Conservation (phyloP, 2,113 vertebrate species). For the Limnothrissa miodon region DNA sequence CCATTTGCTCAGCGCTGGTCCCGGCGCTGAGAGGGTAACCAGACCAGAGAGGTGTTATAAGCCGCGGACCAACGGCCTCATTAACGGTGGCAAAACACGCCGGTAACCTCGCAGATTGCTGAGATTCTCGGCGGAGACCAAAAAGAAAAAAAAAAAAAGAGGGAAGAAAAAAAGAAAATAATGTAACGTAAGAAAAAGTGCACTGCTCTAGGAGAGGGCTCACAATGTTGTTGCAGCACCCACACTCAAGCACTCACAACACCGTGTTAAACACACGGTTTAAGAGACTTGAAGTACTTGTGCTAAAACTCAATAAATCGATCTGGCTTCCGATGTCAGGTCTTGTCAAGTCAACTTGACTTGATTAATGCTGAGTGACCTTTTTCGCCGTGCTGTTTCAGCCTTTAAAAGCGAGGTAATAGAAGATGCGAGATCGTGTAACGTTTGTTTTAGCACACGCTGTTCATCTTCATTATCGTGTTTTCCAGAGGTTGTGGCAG, state of each 20-base stretch:
- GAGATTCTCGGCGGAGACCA: background rate
- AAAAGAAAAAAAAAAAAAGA: background rate
- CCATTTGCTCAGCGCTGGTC: background rate
- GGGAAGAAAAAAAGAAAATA: too few relatives aligned
- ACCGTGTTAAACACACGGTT: background rate
- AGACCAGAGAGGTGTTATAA: slow-evolving; percentile 7
- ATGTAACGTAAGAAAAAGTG: too few relatives aligned
- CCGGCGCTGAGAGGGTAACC: background rate
- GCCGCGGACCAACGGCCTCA: background rate
- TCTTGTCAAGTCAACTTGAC: too few relatives aligned
- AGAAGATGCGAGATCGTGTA: background rate
- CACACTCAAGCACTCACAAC: background rate
- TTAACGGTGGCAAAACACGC: background rate
- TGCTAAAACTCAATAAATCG: background rate
- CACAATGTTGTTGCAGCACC: background rate
- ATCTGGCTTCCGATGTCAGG: background rate
- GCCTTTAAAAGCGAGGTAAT: too few relatives aligned
- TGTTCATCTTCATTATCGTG: background rate
- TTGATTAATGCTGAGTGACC: background rate
- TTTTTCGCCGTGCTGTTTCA: background rate
- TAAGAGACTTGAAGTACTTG: background rate
- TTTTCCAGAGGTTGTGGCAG: background rate
- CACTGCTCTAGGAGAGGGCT: too few relatives aligned
- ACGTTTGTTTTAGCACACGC: background rate
- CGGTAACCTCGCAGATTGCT: background rate